These are phyloP conservation scores for Orbicella faveolata DNA, from an alignment of 64 coral and sea anemone genomes.

Conservation along the genomic window DNA sequence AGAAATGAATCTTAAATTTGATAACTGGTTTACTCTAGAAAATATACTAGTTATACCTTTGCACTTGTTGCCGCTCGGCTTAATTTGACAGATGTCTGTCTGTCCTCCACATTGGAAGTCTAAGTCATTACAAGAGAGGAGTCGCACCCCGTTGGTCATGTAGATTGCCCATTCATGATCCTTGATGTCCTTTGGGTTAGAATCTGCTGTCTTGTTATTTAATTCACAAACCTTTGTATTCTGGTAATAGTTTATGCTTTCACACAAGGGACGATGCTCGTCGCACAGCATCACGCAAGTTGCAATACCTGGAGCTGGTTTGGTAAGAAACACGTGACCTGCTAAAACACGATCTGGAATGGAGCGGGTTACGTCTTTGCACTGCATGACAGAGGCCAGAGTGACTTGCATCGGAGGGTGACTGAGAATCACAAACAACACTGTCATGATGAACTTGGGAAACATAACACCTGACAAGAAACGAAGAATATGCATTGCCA, in stretches of 20 bases:
- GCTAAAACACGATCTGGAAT: neutral
- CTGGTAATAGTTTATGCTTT: constrained; percentile 10
- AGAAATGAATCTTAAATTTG: no score
- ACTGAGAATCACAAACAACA: neutral
- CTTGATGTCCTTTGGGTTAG: neutral
- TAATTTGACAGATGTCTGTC: neutral
- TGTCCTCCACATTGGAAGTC: neutral
- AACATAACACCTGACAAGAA: neutral
- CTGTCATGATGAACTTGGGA: neutral
- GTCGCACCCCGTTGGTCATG: neutral
- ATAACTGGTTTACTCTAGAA: no score
- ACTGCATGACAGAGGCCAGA: neutral
- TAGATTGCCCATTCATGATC: neutral
- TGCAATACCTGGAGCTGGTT: neutral
- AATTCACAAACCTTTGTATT: constrained; percentile 16
- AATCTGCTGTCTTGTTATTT: constrained; percentile 1
- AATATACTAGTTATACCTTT: neutral
- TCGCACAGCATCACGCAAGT: neutral
- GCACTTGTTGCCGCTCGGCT: neutral
- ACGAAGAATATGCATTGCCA: neutral
- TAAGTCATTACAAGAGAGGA: neutral
- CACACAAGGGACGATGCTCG: neutral
- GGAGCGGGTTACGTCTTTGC: neutral
- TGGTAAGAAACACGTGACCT: neutral
- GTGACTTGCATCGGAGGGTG: neutral